Evolutionary conservation across 2,797 vertebrate species (phyloP), one percentile per base, ranked within the genome.

Genomic region (Emys orbicularis): DNA sequence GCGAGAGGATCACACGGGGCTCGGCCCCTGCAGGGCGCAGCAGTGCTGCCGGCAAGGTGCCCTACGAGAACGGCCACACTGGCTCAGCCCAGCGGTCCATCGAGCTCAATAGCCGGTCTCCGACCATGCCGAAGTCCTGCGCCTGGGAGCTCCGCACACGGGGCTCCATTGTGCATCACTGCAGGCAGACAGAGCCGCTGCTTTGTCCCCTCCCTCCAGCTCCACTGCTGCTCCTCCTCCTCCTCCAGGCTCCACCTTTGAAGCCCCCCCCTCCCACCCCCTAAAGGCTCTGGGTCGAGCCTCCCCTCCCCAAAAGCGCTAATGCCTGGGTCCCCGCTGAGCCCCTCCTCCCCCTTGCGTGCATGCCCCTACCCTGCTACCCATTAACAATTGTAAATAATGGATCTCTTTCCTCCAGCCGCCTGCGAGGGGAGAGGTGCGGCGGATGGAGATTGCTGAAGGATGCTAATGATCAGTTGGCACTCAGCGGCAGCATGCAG

Each of bases 341-440:
- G 79, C 65, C 95, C 57, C 85, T 34, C 74, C 72, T 57, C 31
- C 44, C 50, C 54, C 57, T 53, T 8, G 27, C 12, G 74, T 19
- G 50, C 8, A 13, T 15, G 88, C 91, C 91, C 92, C 95, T 81
- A 91, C 53, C 21, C 54, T 23, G 54, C 23, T 25, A 19, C 95
- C 97, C 94, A 96, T 96, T 96, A 96, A 89, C 90, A 74, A 83
- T 93, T 91, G 94, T 93, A 96, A 98, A 97, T 96, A 96, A 96
- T 96, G 93, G 93, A 96, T 94, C 92, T 93, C 86, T 87, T 87
- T 84, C 82, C 96, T 92, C 86, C 92, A 88, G 90, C 88, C 50
- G 68, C 83, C 72, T 54, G 4, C 56, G 90, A 50, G 44, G 12
- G 61, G n/a, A 37, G 72, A 41, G 82, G 44, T 5, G 92, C 79